Conservation (phyloP, 2,113 vertebrate species). For the Carassius auratus region DNA sequence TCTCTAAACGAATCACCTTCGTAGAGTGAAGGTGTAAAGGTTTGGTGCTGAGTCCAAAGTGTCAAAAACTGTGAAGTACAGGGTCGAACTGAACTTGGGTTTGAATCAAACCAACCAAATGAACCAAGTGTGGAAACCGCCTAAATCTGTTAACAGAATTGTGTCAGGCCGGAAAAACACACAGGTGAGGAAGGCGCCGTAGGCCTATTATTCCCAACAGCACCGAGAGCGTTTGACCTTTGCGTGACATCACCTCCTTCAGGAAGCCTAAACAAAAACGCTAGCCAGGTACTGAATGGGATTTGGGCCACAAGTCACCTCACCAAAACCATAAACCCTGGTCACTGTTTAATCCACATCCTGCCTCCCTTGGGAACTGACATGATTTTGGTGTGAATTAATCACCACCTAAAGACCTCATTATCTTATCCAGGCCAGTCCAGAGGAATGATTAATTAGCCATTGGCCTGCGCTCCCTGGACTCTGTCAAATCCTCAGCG, state of each 20-base stretch:
- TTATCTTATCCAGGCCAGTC: constrained; percentile 55
- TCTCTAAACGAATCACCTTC: not conserved
- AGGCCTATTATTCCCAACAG: constrained; percentile 46
- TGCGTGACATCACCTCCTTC: constrained; percentile 51
- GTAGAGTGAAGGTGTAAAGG: not conserved
- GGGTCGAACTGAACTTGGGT: not conserved
- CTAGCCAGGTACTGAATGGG: constrained; percentile 31
- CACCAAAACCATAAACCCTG: constrained; percentile 18
- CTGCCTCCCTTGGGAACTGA: constrained; percentile 29
- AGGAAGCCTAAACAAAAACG: constrained; percentile 29
- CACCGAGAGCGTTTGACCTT: constrained; percentile 52
- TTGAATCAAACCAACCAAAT: not conserved
- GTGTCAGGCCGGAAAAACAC: constrained; percentile 56
- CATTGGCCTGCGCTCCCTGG: constrained; percentile 39
- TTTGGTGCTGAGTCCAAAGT: not conserved
- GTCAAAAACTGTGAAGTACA: not conserved
- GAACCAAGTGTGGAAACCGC: constrained; percentile 40
- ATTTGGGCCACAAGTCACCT: constrained; percentile 46
- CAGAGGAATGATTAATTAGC: constrained; percentile 50
- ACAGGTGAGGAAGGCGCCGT: constrained; percentile 44
- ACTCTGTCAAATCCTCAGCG: constrained; percentile 46
- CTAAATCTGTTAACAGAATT: not conserved
- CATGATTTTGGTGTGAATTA: constrained; percentile 43
- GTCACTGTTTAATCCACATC: constrained; percentile 33
- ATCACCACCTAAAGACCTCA: constrained; percentile 48